phyloP scores from a whole-genome alignment of 1,140 invertebrate genomes.

The Drosophila varians region DNA sequence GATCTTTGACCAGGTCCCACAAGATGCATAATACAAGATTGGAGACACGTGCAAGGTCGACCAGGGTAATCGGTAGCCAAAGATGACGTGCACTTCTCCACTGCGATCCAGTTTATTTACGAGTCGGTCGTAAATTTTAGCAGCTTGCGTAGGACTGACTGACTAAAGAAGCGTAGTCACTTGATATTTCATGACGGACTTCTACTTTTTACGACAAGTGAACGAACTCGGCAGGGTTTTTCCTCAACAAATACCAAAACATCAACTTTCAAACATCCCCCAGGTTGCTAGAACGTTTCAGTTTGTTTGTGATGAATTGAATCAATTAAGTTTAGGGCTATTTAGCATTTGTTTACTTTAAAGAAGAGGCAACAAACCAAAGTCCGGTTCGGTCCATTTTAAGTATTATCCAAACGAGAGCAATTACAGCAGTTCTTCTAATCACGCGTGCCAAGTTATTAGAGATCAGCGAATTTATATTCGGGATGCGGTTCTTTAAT shows the following conservation, averaged over 20 bases:
- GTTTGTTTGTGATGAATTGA: constrained; percentile 60
- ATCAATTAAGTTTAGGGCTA: constrained; percentile 65
- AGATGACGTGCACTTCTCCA: constrained; percentile 23
- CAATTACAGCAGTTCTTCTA: constrained; percentile 50
- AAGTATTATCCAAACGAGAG: constrained; percentile 44
- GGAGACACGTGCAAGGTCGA: constrained; percentile 45
- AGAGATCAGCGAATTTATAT: constrained; percentile 48
- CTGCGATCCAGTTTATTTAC: constrained; percentile 28
- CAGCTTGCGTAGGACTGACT: constrained; percentile 30
- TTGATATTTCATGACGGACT: constrained; percentile 48
- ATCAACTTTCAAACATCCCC: constrained; percentile 65
- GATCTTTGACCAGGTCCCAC: neutral
- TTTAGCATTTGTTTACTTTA: constrained; percentile 65
- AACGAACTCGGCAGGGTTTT: constrained; percentile 58
- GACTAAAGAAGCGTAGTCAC: constrained; percentile 16
- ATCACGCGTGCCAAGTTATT: constrained; percentile 44
- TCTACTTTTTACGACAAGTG: constrained; percentile 40
- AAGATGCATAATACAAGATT: neutral
- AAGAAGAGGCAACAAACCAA: constrained; percentile 19
- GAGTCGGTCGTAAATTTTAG: constrained; percentile 60
- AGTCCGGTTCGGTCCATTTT: constrained; percentile 50
- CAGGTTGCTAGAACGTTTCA: constrained; percentile 22
- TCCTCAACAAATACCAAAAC: constrained; percentile 64
- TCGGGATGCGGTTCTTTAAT: constrained; percentile 23
- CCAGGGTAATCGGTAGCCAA: constrained; percentile 5